These are phyloP conservation scores for Orchesella flavescens DNA, from an alignment of 2,888 invertebrate species.

Conservation along the genomic window DNA sequence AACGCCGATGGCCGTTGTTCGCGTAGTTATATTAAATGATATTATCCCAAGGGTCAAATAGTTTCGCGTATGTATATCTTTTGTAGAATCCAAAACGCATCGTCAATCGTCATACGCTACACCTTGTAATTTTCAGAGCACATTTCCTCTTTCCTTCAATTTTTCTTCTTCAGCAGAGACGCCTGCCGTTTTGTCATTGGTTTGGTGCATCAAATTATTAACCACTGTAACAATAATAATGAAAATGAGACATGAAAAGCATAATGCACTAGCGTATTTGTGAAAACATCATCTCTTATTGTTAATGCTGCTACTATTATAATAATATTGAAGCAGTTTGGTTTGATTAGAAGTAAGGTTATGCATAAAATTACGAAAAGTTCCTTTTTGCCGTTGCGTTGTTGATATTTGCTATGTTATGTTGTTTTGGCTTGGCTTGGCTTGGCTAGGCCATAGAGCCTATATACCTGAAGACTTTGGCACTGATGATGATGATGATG, in stretches of 20 bases:
- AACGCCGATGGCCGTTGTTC: too few species aligned
- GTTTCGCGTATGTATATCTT: not conserved
- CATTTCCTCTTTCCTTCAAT: conserved; percentile 46
- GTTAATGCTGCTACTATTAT: not conserved
- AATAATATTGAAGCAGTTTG: not conserved
- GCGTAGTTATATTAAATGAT: too few species aligned
- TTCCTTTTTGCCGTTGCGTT: not conserved
- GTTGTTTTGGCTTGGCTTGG: too few species aligned
- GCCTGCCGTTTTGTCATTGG: not conserved
- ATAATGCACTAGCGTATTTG: conserved; percentile 5
- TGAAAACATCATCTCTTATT: not conserved
- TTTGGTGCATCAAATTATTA: conserved; percentile 3
- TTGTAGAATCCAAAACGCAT: not conserved
- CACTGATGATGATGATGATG: too few species aligned
- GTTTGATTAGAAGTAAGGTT: conserved; percentile 43
- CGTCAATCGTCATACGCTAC: not conserved
- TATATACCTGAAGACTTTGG: too few species aligned
- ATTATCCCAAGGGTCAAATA: conserved; percentile 29
- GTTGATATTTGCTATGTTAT: too few species aligned
- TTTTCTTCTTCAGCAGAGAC: conserved; percentile 5
- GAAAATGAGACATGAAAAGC: conserved; percentile 19
- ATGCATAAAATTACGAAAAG: not conserved
- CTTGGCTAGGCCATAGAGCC: too few species aligned
- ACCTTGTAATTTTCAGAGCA: not conserved
- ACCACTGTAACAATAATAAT: too few species aligned